Percentiles rank a stretch among this genome's conserved stretches.
These are phyloP conservation scores for Calidris pugnax DNA, from an alignment of 2,113 vertebrate genomes.

Conservation along the genomic window DNA sequence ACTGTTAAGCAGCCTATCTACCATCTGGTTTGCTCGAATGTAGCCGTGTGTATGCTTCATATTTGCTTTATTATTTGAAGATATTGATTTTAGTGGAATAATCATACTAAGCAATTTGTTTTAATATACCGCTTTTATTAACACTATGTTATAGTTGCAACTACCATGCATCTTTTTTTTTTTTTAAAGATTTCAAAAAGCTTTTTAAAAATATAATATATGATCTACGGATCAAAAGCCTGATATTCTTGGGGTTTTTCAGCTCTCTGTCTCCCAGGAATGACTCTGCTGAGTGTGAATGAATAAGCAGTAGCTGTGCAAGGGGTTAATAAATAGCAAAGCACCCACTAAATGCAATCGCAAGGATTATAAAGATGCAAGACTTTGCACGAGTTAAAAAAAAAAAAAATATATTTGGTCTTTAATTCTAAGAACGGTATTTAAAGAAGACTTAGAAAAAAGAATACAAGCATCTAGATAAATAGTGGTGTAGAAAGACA, in stretches of 20 bases:
- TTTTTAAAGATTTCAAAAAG: background rate
- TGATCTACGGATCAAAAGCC: background rate
- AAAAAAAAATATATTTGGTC: background rate
- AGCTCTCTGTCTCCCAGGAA: background rate
- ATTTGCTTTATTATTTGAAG: background rate
- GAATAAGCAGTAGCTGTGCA: background rate
- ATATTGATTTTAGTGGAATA: constrained; percentile 24
- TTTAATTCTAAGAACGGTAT: background rate
- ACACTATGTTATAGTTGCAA: background rate
- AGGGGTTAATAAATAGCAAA: background rate
- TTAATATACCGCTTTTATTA: background rate
- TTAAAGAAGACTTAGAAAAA: background rate
- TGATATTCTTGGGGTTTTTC: background rate
- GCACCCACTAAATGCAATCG: background rate
- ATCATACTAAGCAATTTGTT: background rate
- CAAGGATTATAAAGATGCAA: background rate
- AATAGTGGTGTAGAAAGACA: background rate
- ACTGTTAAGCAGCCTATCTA: background rate
- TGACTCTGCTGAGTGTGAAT: background rate
- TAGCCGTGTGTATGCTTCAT: background rate
- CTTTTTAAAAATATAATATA: background rate
- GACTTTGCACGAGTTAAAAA: background rate
- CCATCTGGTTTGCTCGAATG: background rate
- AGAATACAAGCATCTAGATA: background rate
- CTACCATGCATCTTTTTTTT: background rate